Conservation (phyloP, 2,888 invertebrate species). For the Clivina fossor region DNA sequence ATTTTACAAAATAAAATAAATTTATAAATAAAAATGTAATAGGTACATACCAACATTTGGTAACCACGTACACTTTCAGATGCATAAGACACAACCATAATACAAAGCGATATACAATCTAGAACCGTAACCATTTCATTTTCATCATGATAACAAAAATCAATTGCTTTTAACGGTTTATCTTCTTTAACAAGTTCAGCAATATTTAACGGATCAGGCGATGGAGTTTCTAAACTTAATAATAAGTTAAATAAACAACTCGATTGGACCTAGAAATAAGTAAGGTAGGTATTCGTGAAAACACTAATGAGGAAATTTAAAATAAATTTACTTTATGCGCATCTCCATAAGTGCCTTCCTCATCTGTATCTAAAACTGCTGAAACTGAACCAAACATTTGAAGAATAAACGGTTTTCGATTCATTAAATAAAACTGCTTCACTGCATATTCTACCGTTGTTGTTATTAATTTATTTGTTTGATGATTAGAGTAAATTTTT, state of each 20-base stretch:
- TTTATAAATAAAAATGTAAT: background rate
- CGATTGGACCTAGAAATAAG: conserved; percentile 70
- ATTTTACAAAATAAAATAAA: conserved; percentile 4
- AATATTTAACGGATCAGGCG: conserved; percentile 91
- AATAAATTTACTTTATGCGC: conserved; percentile 75
- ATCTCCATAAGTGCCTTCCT: conserved; percentile 83
- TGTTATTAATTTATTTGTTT: conserved; percentile 92
- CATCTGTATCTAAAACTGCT: conserved; percentile 90
- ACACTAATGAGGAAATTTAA: background rate
- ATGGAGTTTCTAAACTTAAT: conserved; percentile 89
- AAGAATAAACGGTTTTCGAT: conserved; percentile 95
- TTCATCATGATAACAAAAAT: conserved; percentile 98
- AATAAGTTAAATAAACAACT: conserved; percentile 89
- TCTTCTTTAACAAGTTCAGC: conserved; percentile 89
- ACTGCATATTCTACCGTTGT: conserved; percentile 97
- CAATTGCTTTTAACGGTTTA: conserved; percentile 89
- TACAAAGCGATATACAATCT: conserved; percentile 97
- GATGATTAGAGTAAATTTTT: conserved; percentile 96
- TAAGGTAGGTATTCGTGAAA: background rate
- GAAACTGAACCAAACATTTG: conserved; percentile 99
- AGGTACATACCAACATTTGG: conserved; percentile 78
- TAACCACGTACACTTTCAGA: conserved; percentile 92
- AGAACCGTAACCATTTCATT: conserved; percentile 95
- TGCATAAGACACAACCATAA: conserved; percentile 98
- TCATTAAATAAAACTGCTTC: conserved; percentile 97